Evolutionary conservation across 2,888 invertebrate genomes (phyloP).

Genomic region (Mythimna ferrago): DNA sequence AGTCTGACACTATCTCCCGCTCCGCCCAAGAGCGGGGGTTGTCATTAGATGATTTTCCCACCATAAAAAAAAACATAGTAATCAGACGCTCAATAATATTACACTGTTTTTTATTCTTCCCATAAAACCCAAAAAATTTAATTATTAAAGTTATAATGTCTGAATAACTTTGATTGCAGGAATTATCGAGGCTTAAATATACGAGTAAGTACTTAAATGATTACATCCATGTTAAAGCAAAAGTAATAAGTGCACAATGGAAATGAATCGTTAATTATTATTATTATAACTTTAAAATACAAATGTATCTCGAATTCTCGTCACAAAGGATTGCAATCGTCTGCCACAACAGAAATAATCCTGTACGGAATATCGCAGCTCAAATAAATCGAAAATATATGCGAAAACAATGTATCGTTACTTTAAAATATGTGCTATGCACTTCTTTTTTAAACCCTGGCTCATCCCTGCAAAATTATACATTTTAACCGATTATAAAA

Average conservation of each 20-base stretch:
- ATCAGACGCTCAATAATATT: too few relatives aligned
- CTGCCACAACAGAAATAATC: slow-evolving; percentile 8
- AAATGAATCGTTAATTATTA: not conserved
- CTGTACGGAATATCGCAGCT: slow-evolving; percentile 4
- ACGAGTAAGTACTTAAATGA: too few relatives aligned
- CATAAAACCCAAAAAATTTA: too few relatives aligned
- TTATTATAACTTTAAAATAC: not conserved
- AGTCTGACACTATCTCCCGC: too few relatives aligned
- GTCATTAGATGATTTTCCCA: too few relatives aligned
- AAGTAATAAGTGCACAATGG: slow-evolving; percentile 1
- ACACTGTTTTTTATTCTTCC: too few relatives aligned
- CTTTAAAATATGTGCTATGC: slow-evolving; percentile 13
- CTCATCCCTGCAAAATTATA: slow-evolving; percentile 31
- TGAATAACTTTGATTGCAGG: not conserved
- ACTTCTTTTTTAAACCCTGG: not conserved
- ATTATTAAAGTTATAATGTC: not conserved
- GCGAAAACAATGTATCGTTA: slow-evolving; percentile 36
- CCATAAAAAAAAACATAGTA: too few relatives aligned
- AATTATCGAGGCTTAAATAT: too few relatives aligned
- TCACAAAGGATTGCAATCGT: slow-evolving; percentile 1
- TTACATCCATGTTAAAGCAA: not conserved
- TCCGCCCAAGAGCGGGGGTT: too few relatives aligned
- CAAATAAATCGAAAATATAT: slow-evolving; percentile 4
- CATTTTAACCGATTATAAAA: slow-evolving; percentile 13
- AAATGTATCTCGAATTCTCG: slow-evolving; percentile 1